A percentile compares a stretch with the other conserved stretches of the same genome.
Evolutionary conservation across 2,888 invertebrate species (phyloP).

Genomic region (Ormyrus thymus): DNA sequence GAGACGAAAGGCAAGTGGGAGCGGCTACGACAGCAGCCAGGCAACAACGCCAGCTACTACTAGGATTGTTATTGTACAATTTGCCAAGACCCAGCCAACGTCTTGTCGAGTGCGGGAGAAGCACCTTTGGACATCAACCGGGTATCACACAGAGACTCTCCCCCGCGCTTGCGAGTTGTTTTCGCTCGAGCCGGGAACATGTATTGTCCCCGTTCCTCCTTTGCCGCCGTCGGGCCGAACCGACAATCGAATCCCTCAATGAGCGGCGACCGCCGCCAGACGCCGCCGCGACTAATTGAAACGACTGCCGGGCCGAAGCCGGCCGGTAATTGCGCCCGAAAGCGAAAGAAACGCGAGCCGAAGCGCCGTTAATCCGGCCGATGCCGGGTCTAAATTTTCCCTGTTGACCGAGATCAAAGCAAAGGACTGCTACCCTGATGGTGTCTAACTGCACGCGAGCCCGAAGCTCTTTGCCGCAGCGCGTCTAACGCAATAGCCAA

Average conservation of each 20-base stretch:
- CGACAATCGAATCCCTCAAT: conserved; percentile 44
- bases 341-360: conserved; percentile 37
- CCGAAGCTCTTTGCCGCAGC: conserved; percentile 60
- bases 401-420: conserved; percentile 73
- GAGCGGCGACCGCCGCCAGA: neutral
- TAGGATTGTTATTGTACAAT: conserved; percentile 75
- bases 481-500: conserved; percentile 67
- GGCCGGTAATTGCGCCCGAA: neutral
- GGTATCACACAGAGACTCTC: conserved; percentile 68
- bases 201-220: conserved; percentile 67
- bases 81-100: conserved; percentile 65
- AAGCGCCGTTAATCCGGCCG: conserved; percentile 39
- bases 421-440: conserved; percentile 59
- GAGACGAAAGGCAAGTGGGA: conserved; percentile 58
- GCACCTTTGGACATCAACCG: conserved; percentile 74
- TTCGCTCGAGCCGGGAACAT: conserved; percentile 61
- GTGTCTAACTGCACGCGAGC: conserved; percentile 61
- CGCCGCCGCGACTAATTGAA: conserved; percentile 8
- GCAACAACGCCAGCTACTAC: conserved; percentile 65
- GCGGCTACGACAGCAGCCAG: conserved; percentile 60
- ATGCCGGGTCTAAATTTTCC: conserved; percentile 68
- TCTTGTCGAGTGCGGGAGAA: conserved; percentile 68
- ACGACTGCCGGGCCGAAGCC: neutral
- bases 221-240: conserved; percentile 2
- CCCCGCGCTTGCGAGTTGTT: conserved; percentile 43